Evolutionary conservation across 2,797 vertebrate genomes (phyloP).

Genomic region (Hippocampus kuda): DNA sequence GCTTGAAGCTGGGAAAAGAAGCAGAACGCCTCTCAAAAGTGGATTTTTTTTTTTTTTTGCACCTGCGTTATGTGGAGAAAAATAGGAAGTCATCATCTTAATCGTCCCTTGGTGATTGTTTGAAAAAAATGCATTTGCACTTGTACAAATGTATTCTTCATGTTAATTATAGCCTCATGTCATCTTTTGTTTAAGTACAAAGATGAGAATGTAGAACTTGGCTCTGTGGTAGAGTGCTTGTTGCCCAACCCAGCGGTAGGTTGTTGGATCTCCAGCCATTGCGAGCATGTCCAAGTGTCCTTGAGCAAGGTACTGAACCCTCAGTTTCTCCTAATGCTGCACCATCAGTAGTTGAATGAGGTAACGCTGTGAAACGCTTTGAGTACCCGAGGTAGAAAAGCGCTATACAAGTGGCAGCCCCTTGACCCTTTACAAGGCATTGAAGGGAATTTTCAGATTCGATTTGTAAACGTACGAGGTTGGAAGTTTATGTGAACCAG

Average conservation of each 20-base stretch:
- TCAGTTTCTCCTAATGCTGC: not conserved
- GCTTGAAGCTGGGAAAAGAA: not conserved
- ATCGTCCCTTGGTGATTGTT: not conserved
- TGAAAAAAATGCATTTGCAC: not conserved
- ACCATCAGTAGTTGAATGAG: too few relatives aligned
- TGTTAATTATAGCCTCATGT: not conserved
- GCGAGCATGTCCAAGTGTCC: too few relatives aligned
- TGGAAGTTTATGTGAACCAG: not conserved
- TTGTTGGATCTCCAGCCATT: too few relatives aligned
- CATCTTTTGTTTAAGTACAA: not conserved
- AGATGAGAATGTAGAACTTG: not conserved
- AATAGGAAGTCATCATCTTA: not conserved
- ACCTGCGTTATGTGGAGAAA: not conserved
- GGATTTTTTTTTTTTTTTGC: not conserved
- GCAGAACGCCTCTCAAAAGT: not conserved
- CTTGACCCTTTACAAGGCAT: not conserved
- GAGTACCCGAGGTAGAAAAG: too few relatives aligned
- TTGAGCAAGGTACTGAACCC: too few relatives aligned
- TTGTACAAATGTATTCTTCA: not conserved
- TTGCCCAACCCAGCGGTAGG: too few relatives aligned
- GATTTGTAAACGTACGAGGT: constrained; percentile 5
- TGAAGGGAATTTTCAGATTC: not conserved
- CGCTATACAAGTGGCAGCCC: not conserved
- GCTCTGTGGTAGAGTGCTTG: not conserved
- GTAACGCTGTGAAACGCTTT: too few relatives aligned